These are phyloP conservation scores for Acanthosepion esculentum DNA, from an alignment of 2,888 invertebrate species.

Conservation along the genomic window DNA sequence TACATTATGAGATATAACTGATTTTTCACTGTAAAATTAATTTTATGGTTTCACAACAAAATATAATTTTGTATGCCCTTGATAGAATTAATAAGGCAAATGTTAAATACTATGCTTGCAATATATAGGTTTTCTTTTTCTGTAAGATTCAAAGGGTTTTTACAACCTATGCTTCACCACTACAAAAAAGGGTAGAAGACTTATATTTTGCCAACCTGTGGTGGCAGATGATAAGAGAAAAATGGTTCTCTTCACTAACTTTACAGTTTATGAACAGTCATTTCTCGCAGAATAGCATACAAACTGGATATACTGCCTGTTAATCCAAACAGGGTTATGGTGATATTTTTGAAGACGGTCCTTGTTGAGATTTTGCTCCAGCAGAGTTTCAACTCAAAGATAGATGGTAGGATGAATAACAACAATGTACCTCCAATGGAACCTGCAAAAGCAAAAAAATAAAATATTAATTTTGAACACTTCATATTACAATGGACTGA, in stretches of 20 bases:
- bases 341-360: slow-evolving; percentile 63
- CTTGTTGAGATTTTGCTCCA: slow-evolving; percentile 56
- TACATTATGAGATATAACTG: background rate
- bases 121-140: background rate
- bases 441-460: slow-evolving; percentile 61
- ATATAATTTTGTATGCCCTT: background rate
- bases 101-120: background rate
- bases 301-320: slow-evolving; percentile 62
- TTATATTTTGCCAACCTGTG: background rate
- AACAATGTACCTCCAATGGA: slow-evolving; percentile 71
- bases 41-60: background rate
- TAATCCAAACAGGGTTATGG: slow-evolving; percentile 65
- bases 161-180: background rate
- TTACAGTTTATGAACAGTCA: background rate
- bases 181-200: background rate
- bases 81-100: background rate
- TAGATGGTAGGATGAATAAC: slow-evolving; percentile 71
- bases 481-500: too few species aligned
- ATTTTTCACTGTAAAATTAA: background rate
- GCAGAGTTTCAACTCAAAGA: slow-evolving; percentile 68
- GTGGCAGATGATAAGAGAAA: background rate
- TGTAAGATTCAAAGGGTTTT: background rate
- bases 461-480: background rate
- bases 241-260: background rate
- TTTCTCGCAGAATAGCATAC: slow-evolving; percentile 57